Base-by-base conservation (phyloP, 2,113 vertebrate species). In the Desmodus rotundus region DNA sequence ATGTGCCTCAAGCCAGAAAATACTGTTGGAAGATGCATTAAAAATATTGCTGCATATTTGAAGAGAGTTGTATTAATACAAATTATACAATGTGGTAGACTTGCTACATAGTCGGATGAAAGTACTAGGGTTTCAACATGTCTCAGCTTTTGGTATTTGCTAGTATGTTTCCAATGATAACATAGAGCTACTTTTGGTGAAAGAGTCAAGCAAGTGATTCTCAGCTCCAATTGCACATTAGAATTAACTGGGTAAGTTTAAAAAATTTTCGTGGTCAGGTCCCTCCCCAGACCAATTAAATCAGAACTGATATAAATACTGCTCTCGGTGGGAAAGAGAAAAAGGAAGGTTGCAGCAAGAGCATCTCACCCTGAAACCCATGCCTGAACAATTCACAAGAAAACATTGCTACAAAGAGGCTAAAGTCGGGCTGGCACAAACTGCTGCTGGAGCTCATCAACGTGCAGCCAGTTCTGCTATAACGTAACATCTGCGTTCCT, bases 61-160 rank as follows among this genome's bases (percentile, higher is more conserved):
- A 90, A 89, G 43, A 97, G 56, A 94, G 26, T 70, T 52, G 16
- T 72, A 85, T 91, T 81, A 91, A 68, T 78, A 61, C 19, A 89
- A 77, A 91, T 83, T 82, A 93, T 45, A 31, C 54, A 93, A 26
- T 70, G 72, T 70, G 36, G 72, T 26, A 91, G 61, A 31, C 54
- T 89, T 86, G 67, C 41, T 89, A 43, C 50, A 93, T 2, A 93
- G 22, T 65, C 58, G 70, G 28, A 68, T 84, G 28, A 80, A 91
- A 91, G 52, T 58, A 74, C 41, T 56, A 58, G 52, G 9, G 20
- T 65, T 93, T 95, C 81, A 92, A 94, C 81, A 88, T 65, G n/a
- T 84, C 65, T 92, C 50, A 45, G 41, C 36, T 89, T 93, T 63
- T 56, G 65, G 22, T 61, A 52, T 70, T 84, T 85, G 17, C 70